These are phyloP conservation scores for Sarcophaga variegata DNA, from an alignment of 2,888 invertebrate genomes.

Conservation along the genomic window DNA sequence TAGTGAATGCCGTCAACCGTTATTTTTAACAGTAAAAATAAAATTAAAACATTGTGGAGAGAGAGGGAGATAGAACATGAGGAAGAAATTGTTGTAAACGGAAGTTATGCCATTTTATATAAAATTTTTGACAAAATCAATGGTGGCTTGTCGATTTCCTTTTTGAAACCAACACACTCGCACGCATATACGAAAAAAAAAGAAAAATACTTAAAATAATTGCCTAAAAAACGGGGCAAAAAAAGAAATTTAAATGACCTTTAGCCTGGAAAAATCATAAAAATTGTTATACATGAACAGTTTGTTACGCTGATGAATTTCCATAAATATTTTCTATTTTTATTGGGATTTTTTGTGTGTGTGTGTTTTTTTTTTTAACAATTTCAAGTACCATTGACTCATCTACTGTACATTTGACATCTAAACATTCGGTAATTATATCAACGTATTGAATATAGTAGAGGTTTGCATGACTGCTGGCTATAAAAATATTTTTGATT, in stretches of 20 bases:
- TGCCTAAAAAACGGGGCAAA: slow-evolving; percentile 28
- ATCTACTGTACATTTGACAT: slow-evolving; percentile 45
- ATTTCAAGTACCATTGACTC: slow-evolving; percentile 55
- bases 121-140: slow-evolving; percentile 64
- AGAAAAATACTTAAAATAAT: not conserved
- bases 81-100: slow-evolving; percentile 35
- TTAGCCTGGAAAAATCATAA: slow-evolving; percentile 63
- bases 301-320: slow-evolving; percentile 66
- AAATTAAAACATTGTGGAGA: slow-evolving; percentile 7
- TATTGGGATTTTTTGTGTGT: not conserved
- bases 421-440: slow-evolving; percentile 65
- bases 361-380: slow-evolving; percentile 9
- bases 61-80: slow-evolving; percentile 18
- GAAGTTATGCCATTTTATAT: slow-evolving; percentile 62
- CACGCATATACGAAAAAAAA: slow-evolving; percentile 8
- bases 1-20: slow-evolving; percentile 56
- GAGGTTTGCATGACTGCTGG: not conserved
- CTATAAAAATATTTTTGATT: slow-evolving; percentile 29
- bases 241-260: slow-evolving; percentile 26
- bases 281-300: slow-evolving; percentile 66
- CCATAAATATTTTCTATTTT: slow-evolving; percentile 11
- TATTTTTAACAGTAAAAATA: slow-evolving; percentile 45
- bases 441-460: slow-evolving; percentile 36
- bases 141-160: slow-evolving; percentile 67
- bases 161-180: slow-evolving; percentile 22